Percentiles rank a stretch among this genome's conserved stretches.
phyloP scores from a whole-genome alignment of 1,140 invertebrate genomes.

The Sitobion miscanthi region DNA sequence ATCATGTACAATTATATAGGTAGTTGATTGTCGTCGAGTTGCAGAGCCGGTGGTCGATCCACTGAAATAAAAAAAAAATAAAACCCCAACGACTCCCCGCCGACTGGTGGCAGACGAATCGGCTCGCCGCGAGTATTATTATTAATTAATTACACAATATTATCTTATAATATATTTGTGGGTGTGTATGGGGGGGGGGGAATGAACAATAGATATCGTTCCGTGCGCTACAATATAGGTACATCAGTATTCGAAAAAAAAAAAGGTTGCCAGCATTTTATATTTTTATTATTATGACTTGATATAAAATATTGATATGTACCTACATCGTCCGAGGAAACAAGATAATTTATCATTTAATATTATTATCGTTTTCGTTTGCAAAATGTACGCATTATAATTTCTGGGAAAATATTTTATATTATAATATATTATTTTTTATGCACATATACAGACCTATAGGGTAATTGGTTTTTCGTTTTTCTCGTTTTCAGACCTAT shows the following conservation, averaged over 20 bases:
- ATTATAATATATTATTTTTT: background rate
- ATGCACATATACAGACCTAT: background rate
- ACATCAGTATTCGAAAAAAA: background rate
- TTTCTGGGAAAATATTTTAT: background rate
- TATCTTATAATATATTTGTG: no score
- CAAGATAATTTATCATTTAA: background rate
- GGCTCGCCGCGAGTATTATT: background rate
- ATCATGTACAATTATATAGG: no score
- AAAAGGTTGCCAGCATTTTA: background rate
- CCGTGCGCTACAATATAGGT: background rate
- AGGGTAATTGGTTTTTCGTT: background rate
- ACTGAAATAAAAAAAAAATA: background rate
- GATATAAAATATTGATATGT: background rate
- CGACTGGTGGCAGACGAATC: background rate
- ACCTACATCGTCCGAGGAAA: background rate
- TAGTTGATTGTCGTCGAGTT: no score
- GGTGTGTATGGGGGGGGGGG: no score
- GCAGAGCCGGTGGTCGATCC: background rate
- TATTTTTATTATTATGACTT: background rate
- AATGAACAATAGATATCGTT: background rate
- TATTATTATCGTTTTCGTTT: background rate
- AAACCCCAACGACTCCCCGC: background rate
- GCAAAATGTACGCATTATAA: background rate
- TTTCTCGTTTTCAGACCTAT: background rate
- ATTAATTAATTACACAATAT: background rate